phyloP scores from a whole-genome alignment of 2,888 invertebrate species.

The Calliopum simillimum region DNA sequence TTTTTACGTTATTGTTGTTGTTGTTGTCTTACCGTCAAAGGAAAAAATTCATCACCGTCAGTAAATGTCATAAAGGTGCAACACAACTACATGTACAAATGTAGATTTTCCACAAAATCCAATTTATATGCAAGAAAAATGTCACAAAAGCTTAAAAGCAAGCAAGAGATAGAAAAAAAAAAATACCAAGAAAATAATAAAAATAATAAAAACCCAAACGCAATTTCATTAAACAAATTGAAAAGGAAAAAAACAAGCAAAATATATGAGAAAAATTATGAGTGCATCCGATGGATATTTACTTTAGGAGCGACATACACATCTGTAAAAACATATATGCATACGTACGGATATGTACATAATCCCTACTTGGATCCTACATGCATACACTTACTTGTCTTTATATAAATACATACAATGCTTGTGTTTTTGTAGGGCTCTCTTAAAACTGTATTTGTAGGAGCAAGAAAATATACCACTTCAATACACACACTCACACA shows the following conservation, averaged over 20 bases:
- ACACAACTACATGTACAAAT: conserved; percentile 42
- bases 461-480: conserved; percentile 1
- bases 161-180: too few relatives aligned
- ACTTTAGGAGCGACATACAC: conserved; percentile 7
- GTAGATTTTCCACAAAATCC: conserved; percentile 58
- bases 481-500: conserved; percentile 2
- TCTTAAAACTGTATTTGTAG: background rate
- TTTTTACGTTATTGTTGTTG: conserved; percentile 44
- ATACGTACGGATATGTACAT: conserved; percentile 28
- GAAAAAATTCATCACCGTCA: conserved; percentile 61
- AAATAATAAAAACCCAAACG: conserved; percentile 44
- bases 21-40: conserved; percentile 48
- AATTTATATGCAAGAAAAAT: conserved; percentile 66
- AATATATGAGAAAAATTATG: conserved; percentile 9
- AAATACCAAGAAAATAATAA: conserved; percentile 24
- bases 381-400: too few relatives aligned
- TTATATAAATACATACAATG: background rate
- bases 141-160: conserved; percentile 34
- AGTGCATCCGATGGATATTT: conserved; percentile 43
- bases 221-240: conserved; percentile 66
- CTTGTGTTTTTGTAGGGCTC: background rate
- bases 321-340: conserved; percentile 21
- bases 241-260: conserved; percentile 50
- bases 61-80: conserved; percentile 65
- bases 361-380: conserved; percentile 21